Evolutionary conservation across 2,113 vertebrate species (phyloP), one percentile per base, ranked within the genome.

Genomic region (Ameiurus melas): DNA sequence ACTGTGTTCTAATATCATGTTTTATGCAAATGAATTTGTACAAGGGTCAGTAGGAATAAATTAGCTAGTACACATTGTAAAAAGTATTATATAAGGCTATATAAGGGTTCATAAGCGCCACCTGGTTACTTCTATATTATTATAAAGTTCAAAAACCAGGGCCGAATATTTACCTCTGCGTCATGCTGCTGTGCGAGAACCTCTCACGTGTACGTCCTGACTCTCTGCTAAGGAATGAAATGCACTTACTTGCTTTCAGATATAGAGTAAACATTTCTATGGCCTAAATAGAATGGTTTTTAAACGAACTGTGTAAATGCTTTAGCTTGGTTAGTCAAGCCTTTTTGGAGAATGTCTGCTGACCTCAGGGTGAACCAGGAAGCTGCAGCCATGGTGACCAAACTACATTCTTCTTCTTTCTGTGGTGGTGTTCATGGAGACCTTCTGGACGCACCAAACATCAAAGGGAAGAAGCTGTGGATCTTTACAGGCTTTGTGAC

Each of bases 351-450:
- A 73, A 91, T 84, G 88, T 94, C 92, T 90, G 89, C 87, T 95
- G 94, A 95, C 94, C 95, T 94, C 79, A 30, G 85, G 80, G 57
- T 94, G 93, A 96, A 95, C 94, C 84, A 27, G 86, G 70, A 88
- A 90, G 89, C 85, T 89, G 81, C 77, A 89, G 85, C 88, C 60
- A 88, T 83, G 57, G 89, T 47, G 81, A 92, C 87, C 30, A 13
- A 82, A 85, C 87, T 83, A 85, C 94, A 94, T 95, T 95, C 94
- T 93, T 91, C 75, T 58, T 90, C 91, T 92, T 94, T 93, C 90
- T 91, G 71, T 89, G 25, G 78, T 57, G 91, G 93, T 94, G 93
- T 90, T 92, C 94, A 93, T 95, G 94, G 94, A 92, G 91, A 94
- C 93, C 85, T 87, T 89, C 92, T 73, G 70, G 77, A 89, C 87